A percentile compares a stretch with the other conserved stretches of the same genome.
Evolutionary conservation across 2,888 invertebrate species (phyloP).

Genomic region (Pseudococcus longispinus): DNA sequence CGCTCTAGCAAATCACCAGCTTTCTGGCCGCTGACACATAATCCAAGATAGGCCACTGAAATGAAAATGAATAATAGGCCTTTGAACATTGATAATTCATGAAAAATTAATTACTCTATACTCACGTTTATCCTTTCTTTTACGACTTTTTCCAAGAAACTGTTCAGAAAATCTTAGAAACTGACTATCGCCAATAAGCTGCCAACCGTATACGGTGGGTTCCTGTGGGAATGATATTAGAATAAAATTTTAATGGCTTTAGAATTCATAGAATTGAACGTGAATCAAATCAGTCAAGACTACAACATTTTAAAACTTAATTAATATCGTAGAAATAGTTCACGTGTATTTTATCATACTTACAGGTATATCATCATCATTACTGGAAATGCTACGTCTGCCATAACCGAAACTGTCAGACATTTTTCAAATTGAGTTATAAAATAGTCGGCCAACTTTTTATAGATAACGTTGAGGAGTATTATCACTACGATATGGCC

Average conservation of each 20-base stretch:
- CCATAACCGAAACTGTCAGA: too few relatives aligned
- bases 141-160: constrained; percentile 56
- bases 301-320: too few relatives aligned
- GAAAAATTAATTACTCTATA: background rate
- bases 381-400: too few relatives aligned
- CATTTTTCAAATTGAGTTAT: too few relatives aligned
- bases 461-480: too few relatives aligned
- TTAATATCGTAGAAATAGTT: too few relatives aligned
- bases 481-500: too few relatives aligned
- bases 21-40: constrained; percentile 59
- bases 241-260: background rate
- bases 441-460: too few relatives aligned
- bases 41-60: constrained; percentile 57
- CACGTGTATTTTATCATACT: too few relatives aligned
- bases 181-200: constrained; percentile 59
- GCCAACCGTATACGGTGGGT: constrained; percentile 57
- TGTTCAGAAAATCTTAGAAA: constrained; percentile 59
- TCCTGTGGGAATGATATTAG: constrained; percentile 44
- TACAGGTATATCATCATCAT: too few relatives aligned
- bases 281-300: too few relatives aligned
- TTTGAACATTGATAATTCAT: background rate
- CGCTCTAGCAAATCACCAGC: constrained; percentile 58
- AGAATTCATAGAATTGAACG: background rate
- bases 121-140: constrained; percentile 46
- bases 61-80: background rate